Conservation (phyloP, 2,797 vertebrate species). For the Lacerta agilis region DNA sequence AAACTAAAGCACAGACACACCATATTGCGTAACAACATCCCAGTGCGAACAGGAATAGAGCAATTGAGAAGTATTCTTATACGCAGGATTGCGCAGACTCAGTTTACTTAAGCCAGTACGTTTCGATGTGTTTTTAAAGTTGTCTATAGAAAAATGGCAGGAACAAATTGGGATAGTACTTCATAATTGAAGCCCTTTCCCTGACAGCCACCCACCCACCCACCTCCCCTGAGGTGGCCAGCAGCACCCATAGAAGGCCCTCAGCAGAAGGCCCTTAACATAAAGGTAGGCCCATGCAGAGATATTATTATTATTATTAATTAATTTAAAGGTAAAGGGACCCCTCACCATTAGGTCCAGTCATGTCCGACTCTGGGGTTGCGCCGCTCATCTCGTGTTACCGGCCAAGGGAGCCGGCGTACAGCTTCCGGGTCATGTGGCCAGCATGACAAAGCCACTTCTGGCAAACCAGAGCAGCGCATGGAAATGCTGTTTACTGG, state of each 20-base stretch:
- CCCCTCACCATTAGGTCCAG: no score
- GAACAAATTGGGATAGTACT: not conserved
- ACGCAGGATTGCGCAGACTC: constrained; percentile 10
- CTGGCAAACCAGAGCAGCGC: no score
- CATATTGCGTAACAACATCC: constrained; percentile 1
- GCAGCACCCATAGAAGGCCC: not conserved
- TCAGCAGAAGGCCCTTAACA: not conserved
- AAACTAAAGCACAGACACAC: not conserved
- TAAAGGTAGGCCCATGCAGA: not conserved
- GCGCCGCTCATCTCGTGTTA: no score
- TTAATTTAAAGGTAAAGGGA: no score
- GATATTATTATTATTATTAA: no score
- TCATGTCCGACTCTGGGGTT: no score
- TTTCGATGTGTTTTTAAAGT: constrained; percentile 38
- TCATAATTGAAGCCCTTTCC: not conserved
- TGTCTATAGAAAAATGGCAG: constrained; percentile 37
- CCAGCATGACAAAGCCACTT: no score
- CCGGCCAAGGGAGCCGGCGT: no score
- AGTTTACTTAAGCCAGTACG: not conserved
- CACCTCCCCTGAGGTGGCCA: not conserved
- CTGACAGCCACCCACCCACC: not conserved
- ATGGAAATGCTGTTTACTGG: no score
- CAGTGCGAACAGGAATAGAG: not conserved
- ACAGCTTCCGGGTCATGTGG: no score
- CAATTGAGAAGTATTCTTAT: not conserved